Evolutionary conservation across 2,113 vertebrate species (phyloP), one percentile per base, ranked within the genome.

Genomic region (Cariama cristata): DNA sequence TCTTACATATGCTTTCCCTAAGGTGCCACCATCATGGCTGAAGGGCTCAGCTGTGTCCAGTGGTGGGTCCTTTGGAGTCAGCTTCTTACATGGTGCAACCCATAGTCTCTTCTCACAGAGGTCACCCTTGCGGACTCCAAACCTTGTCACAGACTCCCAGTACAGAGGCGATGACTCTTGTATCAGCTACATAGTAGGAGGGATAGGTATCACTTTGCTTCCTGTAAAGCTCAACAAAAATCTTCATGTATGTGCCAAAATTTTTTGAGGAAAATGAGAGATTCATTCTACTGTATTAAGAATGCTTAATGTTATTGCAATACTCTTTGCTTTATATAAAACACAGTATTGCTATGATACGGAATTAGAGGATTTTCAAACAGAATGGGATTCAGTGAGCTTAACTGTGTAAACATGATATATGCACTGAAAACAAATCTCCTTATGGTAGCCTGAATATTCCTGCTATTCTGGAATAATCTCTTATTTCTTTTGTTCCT

Each of bases 201-300:
- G 23, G 42, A 66, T 66, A 76, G 8, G 27, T 23, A 71, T 0
- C 7, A 28, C 4, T 69, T 69, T 59, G 3, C 0, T 0, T 60
- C 42, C n/a, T 69, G 6, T 18, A 38, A 52, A 58, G 8, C 23
- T 59, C 35, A 71, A 6, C 28, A 60, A 55, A 28, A 76, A 45
- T 30, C 8, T 47, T 60, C 19, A 62, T 30, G 38, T 20, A 35
- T 4, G 14, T 55, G 11, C 11, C 3, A 44, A 66, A 21, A 6
- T 28, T 17, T 63, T 35, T 55, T 27, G 3, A 66, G 5, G 28
- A 52, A 76, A 85, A 62, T 5, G 26, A 4, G 33, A 27, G 30
- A 35, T 50, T 49, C 24, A 28, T 82, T 68, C 12, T 44, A 2
- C 6, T 64, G 16, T n/a, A 35, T 56, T 55, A 56, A 62, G 18